Base-by-base conservation (phyloP, 2,888 invertebrate species). In the Tiliacea citrago region DNA sequence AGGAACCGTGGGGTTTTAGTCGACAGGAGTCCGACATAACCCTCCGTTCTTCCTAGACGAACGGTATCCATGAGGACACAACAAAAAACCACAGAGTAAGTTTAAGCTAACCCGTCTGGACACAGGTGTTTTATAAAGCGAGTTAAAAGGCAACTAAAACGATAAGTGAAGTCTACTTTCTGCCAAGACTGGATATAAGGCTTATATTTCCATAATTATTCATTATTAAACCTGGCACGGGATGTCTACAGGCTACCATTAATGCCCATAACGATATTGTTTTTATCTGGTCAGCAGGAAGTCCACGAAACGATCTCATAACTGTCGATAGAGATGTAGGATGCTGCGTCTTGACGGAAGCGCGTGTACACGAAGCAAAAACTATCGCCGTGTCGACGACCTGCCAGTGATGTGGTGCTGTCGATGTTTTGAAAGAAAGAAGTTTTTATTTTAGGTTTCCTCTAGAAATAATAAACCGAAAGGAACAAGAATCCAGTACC, bases 341-440 rank as follows among this genome's bases (percentile, higher is more conserved):
- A 91, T 88, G 91, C 89, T 90, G 93, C 90, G 92, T 93, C 92
- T 93, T 84, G 89, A 89, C 92, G 93, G 93, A 94, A 92, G 89
- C 88, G 86, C 87, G 86, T 88, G 80, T 85, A 87, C 78, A 77
- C 71, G 77, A 68, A 84, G 91, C 90, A 92, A 93, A 94, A 93
- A 92, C 90, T 91, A 86, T 79, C 86, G 90, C 83, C 87, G 86
- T 81, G 86, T 83, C 86, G 81, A 78, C 71, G 88, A 86, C 86
- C 88, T 76, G 80, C 74, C 84, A 83, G 87, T 73, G 86, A 47
- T 65, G 83, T 7, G 73, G 18, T 21, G 5, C 4, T 39, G 53
- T 70, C 73, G 42, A 42, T 47, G 29, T 21, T 47, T 75, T 57
- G 21, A 18, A 66, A 16, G 8, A 65, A 47, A 21, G 3, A 16